These are phyloP conservation scores for Chrysocyon brachyurus DNA, from an alignment of 2,797 vertebrate genomes.

Conservation along the genomic window DNA sequence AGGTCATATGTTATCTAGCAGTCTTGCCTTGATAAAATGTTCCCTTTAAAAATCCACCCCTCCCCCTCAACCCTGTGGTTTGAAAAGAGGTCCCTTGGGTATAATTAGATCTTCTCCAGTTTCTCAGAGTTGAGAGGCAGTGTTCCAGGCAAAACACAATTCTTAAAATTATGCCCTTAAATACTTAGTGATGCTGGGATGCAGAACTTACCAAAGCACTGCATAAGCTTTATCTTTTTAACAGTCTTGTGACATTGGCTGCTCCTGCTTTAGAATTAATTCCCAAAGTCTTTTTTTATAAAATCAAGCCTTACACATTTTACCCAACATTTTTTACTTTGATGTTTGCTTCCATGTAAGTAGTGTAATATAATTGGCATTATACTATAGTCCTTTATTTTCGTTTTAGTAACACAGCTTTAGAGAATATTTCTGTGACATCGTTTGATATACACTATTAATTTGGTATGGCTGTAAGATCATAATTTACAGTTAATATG, in stretches of 20 bases:
- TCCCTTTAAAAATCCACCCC: not conserved
- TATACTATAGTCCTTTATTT: not conserved
- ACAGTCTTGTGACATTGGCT: not conserved
- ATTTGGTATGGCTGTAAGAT: not conserved
- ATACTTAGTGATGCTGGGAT: not conserved
- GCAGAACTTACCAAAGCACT: not conserved
- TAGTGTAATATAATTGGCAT: not conserved
- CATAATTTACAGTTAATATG: not conserved
- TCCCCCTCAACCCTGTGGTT: not conserved
- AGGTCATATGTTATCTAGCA: not conserved
- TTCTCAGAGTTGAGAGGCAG: not conserved
- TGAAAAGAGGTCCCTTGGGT: not conserved
- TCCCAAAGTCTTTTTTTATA: not conserved
- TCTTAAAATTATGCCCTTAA: not conserved
- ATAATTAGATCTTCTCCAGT: not conserved
- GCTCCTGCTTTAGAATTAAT: constrained; percentile 34
- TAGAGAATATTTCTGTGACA: not conserved
- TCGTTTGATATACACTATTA: not conserved
- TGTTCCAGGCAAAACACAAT: not conserved
- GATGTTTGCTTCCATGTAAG: not conserved
- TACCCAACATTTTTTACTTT: not conserved
- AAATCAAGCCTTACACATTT: not conserved
- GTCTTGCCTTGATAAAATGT: not conserved
- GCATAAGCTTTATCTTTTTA: not conserved
- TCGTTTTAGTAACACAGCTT: not conserved